phyloP scores from a whole-genome alignment of 2,888 invertebrate genomes.

The Halictus quadricinctus region DNA sequence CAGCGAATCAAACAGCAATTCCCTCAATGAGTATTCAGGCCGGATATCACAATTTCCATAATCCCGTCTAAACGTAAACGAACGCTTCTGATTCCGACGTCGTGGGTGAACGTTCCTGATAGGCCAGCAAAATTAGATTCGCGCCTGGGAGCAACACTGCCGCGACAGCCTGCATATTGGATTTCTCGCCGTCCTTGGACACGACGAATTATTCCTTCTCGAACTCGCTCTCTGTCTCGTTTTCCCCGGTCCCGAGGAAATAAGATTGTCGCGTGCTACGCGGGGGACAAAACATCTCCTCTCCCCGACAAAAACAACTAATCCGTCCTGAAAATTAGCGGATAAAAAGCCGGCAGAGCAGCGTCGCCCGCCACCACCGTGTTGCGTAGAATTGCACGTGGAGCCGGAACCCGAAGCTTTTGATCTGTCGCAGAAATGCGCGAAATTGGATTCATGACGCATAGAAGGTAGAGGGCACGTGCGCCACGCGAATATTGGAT shows the following conservation, averaged over 20 bases:
- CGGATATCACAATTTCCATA: conserved; percentile 34
- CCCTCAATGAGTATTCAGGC: conserved; percentile 32
- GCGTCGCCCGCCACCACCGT: not conserved
- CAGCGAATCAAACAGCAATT: conserved; percentile 35
- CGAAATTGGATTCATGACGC: conserved; percentile 62
- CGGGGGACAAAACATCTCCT: not conserved
- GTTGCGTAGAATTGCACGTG: conserved; percentile 25
- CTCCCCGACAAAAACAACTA: not conserved
- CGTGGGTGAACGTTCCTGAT: conserved; percentile 18
- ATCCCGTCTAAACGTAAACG: conserved; percentile 35
- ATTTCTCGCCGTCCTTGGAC: conserved; percentile 41
- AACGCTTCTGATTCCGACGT: conserved; percentile 33
- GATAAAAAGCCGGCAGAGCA: not conserved
- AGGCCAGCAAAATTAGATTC: conserved; percentile 49
- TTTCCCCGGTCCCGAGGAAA: not conserved
- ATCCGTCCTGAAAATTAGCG: conserved; percentile 22
- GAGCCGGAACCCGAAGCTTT: conserved; percentile 34
- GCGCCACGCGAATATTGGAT: conserved; percentile 61
- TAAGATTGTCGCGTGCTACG: conserved; percentile 18
- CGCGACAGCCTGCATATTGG: conserved; percentile 36
- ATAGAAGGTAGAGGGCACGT: conserved; percentile 46
- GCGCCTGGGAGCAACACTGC: conserved; percentile 18
- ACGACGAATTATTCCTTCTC: conserved; percentile 33
- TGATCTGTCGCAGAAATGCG: conserved; percentile 51
- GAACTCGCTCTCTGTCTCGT: not conserved